Percentiles rank a stretch among this genome's conserved stretches.
Conservation (phyloP, 2,113 vertebrate genomes). For the Passerina amoena region DNA sequence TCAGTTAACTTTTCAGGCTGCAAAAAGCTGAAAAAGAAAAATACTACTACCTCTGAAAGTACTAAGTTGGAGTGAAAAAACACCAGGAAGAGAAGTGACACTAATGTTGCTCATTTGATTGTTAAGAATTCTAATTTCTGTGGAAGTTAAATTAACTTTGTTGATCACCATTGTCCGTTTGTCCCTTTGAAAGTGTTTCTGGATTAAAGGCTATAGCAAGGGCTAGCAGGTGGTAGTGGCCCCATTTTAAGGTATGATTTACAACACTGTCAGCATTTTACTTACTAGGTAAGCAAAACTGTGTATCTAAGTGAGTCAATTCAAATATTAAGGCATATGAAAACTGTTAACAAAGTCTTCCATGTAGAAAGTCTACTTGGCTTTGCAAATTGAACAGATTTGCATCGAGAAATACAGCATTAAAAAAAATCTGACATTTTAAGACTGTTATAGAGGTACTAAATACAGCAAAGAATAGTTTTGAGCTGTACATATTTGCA, state of each 20-base stretch:
- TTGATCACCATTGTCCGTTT: background rate
- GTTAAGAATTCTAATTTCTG: background rate
- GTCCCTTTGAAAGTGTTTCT: background rate
- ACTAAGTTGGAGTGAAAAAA: background rate
- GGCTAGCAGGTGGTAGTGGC: background rate
- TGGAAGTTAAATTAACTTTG: background rate
- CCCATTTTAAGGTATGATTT: background rate
- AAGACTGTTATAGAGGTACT: background rate
- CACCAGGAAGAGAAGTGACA: background rate
- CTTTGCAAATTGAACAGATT: background rate
- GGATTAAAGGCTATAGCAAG: background rate
- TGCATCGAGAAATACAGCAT: background rate
- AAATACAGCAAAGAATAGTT: background rate
- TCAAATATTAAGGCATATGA: constrained; percentile 29
- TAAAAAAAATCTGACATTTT: background rate
- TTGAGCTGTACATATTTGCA: background rate
- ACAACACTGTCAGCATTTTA: constrained; percentile 25
- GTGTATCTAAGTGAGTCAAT: background rate
- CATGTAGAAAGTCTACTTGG: background rate
- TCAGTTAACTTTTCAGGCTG: background rate
- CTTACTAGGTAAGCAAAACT: constrained; percentile 19
- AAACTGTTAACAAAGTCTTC: constrained; percentile 8
- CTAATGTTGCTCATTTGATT: background rate
- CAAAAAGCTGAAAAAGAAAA: background rate
- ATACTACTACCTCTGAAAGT: background rate